These are phyloP conservation scores for Drosophila seclusa DNA, from an alignment of 2,888 invertebrate species.

Conservation along the genomic window DNA sequence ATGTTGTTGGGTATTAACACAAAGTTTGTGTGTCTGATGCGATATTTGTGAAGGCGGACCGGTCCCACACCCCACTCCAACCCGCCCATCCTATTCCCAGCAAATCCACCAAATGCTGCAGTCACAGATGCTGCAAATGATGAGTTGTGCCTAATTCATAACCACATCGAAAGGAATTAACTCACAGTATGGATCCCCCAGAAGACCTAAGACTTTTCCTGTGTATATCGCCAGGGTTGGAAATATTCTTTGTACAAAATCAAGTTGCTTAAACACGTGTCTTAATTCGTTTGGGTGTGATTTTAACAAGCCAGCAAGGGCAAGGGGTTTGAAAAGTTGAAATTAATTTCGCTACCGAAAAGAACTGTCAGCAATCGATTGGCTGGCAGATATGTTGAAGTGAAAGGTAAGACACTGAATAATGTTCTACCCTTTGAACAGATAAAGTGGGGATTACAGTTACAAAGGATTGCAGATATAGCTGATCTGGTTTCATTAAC, in stretches of 20 bases:
- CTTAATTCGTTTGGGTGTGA: constrained; percentile 81
- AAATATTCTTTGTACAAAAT: constrained; percentile 54
- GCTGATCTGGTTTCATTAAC: neutral
- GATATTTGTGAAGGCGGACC: constrained; percentile 45
- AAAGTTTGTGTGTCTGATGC: constrained; percentile 73
- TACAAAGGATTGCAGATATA: neutral
- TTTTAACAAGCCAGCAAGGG: constrained; percentile 60
- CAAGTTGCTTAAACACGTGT: constrained; percentile 71
- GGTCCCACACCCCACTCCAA: constrained; percentile 28
- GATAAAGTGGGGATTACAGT: neutral
- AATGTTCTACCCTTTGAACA: neutral
- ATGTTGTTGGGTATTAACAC: constrained; percentile 68
- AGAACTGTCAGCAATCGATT: constrained; percentile 79
- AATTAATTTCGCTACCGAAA: constrained; percentile 81
- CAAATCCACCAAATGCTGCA: constrained; percentile 23
- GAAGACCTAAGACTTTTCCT: constrained; percentile 25
- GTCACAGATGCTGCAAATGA: constrained; percentile 81
- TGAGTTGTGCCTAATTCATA: constrained; percentile 83
- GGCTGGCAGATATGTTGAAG: constrained; percentile 29
- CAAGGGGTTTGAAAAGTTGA: constrained; percentile 67
- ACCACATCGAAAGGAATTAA: constrained; percentile 83
- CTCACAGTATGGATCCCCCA: constrained; percentile 71
- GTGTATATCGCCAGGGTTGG: constrained; percentile 40
- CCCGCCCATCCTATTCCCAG: constrained; percentile 37
- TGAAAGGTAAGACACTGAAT: constrained; percentile 9